A percentile compares a stretch with the other conserved stretches of the same genome.
Evolutionary conservation across 2,888 invertebrate species (phyloP).

Genomic region (Eupithecia vulgata): DNA sequence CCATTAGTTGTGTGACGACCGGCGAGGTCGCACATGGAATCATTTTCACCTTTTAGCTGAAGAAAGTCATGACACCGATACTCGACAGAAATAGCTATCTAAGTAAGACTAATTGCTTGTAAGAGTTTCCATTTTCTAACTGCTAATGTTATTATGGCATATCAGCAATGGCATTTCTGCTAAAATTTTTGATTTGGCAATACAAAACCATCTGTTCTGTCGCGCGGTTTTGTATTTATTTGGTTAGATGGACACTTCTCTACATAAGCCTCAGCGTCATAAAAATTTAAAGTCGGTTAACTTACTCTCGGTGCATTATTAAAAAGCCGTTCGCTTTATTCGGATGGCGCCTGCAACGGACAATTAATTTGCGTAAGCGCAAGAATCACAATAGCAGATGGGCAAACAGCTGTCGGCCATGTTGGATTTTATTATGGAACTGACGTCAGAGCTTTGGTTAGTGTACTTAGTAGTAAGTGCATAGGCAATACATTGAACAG

Average conservation of each 20-base stretch:
- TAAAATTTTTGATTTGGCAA: background rate
- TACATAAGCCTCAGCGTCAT: constrained; percentile 34
- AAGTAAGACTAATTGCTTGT: constrained; percentile 51
- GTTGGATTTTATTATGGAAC: constrained; percentile 56
- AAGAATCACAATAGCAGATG: constrained; percentile 74
- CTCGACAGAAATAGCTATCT: constrained; percentile 33
- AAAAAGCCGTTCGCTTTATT: constrained; percentile 51
- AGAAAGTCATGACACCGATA: constrained; percentile 39
- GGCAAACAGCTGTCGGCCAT: constrained; percentile 68
- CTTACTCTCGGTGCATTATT: constrained; percentile 49
- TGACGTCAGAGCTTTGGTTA: constrained; percentile 58
- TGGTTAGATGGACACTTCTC: background rate
- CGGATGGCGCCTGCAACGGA: constrained; percentile 57
- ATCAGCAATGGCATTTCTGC: constrained; percentile 36
- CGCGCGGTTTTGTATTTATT: background rate
- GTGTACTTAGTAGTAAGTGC: constrained; percentile 46
- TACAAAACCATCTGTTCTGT: background rate
- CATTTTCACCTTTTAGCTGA: constrained; percentile 36
- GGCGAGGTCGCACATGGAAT: constrained; percentile 23
- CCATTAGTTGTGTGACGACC: constrained; percentile 19
- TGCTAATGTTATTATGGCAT: constrained; percentile 45
- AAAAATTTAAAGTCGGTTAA: constrained; percentile 44
- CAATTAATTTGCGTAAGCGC: constrained; percentile 69
- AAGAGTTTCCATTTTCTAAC: constrained; percentile 45
- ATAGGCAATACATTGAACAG: constrained; percentile 23